Conservation (phyloP, 2,797 vertebrate species). For the Tokudaia tokunoshimensis region DNA sequence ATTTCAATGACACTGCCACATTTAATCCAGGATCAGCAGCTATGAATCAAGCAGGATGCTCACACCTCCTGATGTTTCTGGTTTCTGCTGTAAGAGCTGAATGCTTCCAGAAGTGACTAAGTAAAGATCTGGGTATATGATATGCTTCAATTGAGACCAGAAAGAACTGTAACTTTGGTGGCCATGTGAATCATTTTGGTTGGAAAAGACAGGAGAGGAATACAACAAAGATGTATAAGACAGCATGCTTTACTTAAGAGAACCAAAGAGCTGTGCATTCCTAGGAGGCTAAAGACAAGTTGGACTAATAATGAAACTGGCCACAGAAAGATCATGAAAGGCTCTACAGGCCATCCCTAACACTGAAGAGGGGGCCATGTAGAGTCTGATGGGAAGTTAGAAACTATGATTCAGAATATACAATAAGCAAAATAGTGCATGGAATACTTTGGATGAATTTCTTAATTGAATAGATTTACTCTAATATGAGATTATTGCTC, state of each 20-base stretch:
- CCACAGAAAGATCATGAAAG: not conserved
- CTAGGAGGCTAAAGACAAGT: not conserved
- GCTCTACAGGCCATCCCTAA: not conserved
- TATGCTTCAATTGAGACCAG: not conserved
- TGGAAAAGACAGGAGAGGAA: not conserved
- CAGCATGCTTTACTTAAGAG: accelerated
- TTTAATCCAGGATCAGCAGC: not conserved
- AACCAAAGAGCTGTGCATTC: accelerated
- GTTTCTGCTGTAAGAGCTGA: not conserved
- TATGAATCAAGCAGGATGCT: not conserved
- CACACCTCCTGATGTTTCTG: not conserved
- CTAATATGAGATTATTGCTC: not conserved
- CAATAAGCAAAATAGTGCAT: not conserved
- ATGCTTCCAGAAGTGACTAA: not conserved
- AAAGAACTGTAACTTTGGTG: not conserved
- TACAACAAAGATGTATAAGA: not conserved
- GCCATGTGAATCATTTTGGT: not conserved
- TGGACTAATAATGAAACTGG: not conserved
- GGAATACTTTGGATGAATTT: not conserved
- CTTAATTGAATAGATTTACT: not conserved
- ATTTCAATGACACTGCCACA: not conserved
- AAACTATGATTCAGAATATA: not conserved
- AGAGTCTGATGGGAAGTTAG: not conserved
- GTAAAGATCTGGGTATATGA: not conserved
- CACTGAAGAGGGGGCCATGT: not conserved